A percentile compares a stretch with the other conserved stretches of the same genome.
These are phyloP conservation scores for Brenthis hecate DNA, from an alignment of 2,888 invertebrate genomes.

Conservation along the genomic window DNA sequence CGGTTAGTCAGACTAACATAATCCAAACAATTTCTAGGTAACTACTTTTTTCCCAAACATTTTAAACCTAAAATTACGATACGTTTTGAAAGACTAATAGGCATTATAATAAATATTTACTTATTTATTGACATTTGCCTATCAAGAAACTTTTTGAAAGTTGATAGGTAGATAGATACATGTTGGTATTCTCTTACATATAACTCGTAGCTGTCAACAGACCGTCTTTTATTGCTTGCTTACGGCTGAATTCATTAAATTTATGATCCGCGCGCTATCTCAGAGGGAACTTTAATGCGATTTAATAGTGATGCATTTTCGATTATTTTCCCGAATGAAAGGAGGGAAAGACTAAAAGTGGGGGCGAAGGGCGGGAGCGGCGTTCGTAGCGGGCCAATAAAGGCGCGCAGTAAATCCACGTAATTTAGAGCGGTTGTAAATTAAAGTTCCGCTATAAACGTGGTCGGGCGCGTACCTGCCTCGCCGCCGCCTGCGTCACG, in stretches of 20 bases:
- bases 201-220: constrained; percentile 14
- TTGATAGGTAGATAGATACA: background rate
- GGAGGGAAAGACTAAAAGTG: constrained; percentile 54
- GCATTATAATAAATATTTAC: background rate
- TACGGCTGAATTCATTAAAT: constrained; percentile 31
- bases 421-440: constrained; percentile 81
- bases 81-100: background rate
- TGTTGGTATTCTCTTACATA: constrained; percentile 13
- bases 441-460: constrained; percentile 80
- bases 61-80: too few species aligned
- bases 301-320: constrained; percentile 43
- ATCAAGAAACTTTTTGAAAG: background rate
- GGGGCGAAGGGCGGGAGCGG: constrained; percentile 57
- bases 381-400: constrained; percentile 77
- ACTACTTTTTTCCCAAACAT: too few species aligned
- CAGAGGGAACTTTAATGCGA: constrained; percentile 35
- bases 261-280: constrained; percentile 32
- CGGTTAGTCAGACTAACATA: too few species aligned
- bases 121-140: background rate
- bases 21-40: too few species aligned
- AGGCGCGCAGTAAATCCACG: constrained; percentile 80
- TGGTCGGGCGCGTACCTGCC: constrained; percentile 72
- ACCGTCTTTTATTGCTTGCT: constrained; percentile 28
- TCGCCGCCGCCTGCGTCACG: constrained; percentile 50
- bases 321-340: constrained; percentile 48